Evolutionary conservation across 2,113 vertebrate species (phyloP), one percentile per base, ranked within the genome.

Genomic region (Hippocampus abdominalis): DNA sequence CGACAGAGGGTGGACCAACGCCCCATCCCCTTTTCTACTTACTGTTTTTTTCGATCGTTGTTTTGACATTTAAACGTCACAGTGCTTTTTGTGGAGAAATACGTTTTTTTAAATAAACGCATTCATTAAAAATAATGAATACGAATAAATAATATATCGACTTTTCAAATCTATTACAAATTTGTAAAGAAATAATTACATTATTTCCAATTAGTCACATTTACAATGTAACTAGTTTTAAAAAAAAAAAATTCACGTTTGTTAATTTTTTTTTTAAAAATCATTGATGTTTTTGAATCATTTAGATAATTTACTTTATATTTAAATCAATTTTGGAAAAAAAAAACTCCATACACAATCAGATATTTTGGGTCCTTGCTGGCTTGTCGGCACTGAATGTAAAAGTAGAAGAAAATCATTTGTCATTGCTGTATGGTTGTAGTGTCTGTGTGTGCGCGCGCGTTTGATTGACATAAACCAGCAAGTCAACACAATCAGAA

Each of bases 321-420:
- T 60, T 59, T 1, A 60, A 60, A 60, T 60, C 27, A 56, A 8
- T 60, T 60, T 60, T 2, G 57, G 25, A 3, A 7, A 60, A 60
- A 25, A 60, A 60, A 54, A n/a, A 59, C 5, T 29, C 7, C 16
- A 60, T 32, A 29, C 8, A 60, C 13, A 21, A 29, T 5, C 29
- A 32, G 57, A 60, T 29, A 32, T 29, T 57, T 57, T 60, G 39
- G 63, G 42, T 78, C 54, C 40, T 20, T 63, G 77, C 75, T 54
- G 21, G 51, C 51, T 74, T 72, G 72, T 86, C 76, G 65, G 74
- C 78, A 74, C 75, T 87, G 84, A 89, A 90, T 89, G 88, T 90
- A 85, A 71, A 85, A 80, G 74, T 54, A 70, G 78, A 67, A 27
- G 23, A 42, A 15, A 64, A 64, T 64, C 63, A 46, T 75, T 51